Percentiles rank a stretch among this genome's conserved stretches.
Evolutionary conservation across 2,888 invertebrate species (phyloP).

Genomic region (Metallyticus violacea): DNA sequence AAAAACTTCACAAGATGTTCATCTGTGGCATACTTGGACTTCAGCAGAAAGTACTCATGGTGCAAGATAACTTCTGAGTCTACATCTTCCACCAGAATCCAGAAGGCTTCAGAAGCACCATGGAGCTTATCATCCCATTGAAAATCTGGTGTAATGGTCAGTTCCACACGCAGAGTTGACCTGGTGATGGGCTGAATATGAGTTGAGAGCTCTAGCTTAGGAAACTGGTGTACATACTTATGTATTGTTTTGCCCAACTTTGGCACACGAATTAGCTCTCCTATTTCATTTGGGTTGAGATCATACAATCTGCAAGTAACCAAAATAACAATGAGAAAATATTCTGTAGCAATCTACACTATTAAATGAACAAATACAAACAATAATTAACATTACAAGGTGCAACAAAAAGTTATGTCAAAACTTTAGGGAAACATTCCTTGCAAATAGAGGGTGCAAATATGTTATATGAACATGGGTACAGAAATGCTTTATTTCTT

Average conservation of each 20-base stretch:
- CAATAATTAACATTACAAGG: no score
- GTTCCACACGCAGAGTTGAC: slow-evolving; percentile 88
- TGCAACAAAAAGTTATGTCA: no score
- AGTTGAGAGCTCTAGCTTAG: slow-evolving; percentile 91
- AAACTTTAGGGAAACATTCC: no score
- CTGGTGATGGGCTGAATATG: slow-evolving; percentile 97
- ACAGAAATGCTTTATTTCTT: no score
- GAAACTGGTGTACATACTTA: slow-evolving; percentile 94
- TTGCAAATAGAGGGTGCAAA: no score
- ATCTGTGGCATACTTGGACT: slow-evolving; percentile 89
- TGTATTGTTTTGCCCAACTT: slow-evolving; percentile 94
- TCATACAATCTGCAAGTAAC: slow-evolving; percentile 82
- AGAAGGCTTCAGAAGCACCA: slow-evolving; percentile 75
- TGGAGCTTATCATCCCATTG: slow-evolving; percentile 97
- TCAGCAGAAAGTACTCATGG: slow-evolving; percentile 92
- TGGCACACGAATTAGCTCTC: slow-evolving; percentile 87
- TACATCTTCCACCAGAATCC: slow-evolving; percentile 85
- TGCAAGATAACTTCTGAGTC: slow-evolving; percentile 87
- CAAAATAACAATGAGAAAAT: background rate
- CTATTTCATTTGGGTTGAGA: slow-evolving; percentile 94
- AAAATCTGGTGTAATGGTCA: slow-evolving; percentile 97
- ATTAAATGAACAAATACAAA: background rate
- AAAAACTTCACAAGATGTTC: slow-evolving; percentile 97
- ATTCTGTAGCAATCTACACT: no score
- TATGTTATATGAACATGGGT: no score